phyloP scores from a whole-genome alignment of 2,888 invertebrate species.

The Mesorhabditis spiculigera region DNA sequence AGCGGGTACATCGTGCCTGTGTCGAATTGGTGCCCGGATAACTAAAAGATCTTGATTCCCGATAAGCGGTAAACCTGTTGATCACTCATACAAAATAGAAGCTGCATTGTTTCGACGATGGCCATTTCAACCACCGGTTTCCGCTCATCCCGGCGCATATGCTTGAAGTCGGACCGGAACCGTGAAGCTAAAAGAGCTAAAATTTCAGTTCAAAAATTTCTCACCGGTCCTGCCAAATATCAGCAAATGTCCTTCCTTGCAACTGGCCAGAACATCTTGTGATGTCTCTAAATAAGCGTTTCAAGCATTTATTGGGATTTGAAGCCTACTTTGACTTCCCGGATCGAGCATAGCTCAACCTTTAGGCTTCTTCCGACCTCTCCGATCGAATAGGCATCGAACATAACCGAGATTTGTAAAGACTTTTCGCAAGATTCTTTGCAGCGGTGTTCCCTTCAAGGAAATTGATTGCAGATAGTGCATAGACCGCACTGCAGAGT shows the following conservation, averaged over 20 bases:
- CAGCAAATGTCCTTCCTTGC: conserved; percentile 31
- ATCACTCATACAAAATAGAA: conserved; percentile 46
- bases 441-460: too few relatives aligned
- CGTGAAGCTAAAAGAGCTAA: conserved; percentile 6
- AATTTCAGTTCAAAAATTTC: too few relatives aligned
- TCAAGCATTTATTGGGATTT: neutral
- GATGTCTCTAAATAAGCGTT: conserved; percentile 24
- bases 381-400: conserved; percentile 45
- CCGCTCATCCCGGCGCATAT: conserved; percentile 26
- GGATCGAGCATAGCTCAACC: conserved; percentile 32
- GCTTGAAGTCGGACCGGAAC: conserved; percentile 22
- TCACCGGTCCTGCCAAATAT: conserved; percentile 16
- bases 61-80: conserved; percentile 27
- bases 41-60: conserved; percentile 12
- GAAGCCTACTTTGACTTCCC: conserved; percentile 29
- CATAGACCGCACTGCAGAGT: too few relatives aligned
- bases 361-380: conserved; percentile 48
- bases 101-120: conserved; percentile 41
- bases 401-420: conserved; percentile 26
- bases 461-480: too few relatives aligned
- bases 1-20: conserved; percentile 15
- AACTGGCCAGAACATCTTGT: conserved; percentile 27
- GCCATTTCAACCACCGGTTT: conserved; percentile 40
- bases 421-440: too few relatives aligned
- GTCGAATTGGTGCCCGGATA: neutral